Conservation (phyloP, 2,888 invertebrate genomes). For the Atrina japonica region DNA sequence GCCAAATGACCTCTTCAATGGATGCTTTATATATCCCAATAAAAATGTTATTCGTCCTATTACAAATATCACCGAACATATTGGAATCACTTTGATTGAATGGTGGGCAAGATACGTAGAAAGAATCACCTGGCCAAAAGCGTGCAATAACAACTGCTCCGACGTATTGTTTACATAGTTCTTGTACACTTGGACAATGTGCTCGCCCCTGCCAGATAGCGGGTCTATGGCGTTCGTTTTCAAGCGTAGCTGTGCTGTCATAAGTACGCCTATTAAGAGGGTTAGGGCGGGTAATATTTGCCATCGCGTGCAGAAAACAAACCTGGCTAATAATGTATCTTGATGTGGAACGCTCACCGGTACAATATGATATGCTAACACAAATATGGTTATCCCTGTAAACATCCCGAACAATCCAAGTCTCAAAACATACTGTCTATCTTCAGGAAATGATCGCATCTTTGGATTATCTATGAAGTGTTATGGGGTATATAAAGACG, state of each 20-base stretch:
- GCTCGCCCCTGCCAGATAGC: constrained; percentile 31
- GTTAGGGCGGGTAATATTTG: constrained; percentile 19
- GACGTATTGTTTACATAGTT: constrained; percentile 30
- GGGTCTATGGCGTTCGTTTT: constrained; percentile 38
- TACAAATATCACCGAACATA: constrained; percentile 26
- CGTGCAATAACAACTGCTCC: constrained; percentile 30
- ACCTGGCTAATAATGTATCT: constrained; percentile 20
- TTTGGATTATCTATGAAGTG: no score
- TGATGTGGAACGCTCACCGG: constrained; percentile 21
- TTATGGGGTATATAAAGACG: no score
- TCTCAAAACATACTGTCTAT: constrained; percentile 15
- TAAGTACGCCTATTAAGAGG: constrained; percentile 14
- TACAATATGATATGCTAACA: constrained; percentile 16
- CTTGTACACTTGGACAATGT: constrained; percentile 24
- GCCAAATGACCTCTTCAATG: constrained; percentile 24
- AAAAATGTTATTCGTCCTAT: constrained; percentile 31
- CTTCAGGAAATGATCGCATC: constrained; percentile 38
- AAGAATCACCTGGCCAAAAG: constrained; percentile 17
- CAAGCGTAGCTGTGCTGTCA: constrained; percentile 12
- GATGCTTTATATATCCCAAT: constrained; percentile 22
- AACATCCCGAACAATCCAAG: background rate
- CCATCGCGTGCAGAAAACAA: constrained; percentile 30
- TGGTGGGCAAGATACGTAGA: constrained; percentile 20
- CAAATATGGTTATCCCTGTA: background rate
- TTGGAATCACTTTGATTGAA: constrained; percentile 25